Base-by-base conservation (phyloP, 2,797 vertebrate species). In the Hydrocynus forskahlii region DNA sequence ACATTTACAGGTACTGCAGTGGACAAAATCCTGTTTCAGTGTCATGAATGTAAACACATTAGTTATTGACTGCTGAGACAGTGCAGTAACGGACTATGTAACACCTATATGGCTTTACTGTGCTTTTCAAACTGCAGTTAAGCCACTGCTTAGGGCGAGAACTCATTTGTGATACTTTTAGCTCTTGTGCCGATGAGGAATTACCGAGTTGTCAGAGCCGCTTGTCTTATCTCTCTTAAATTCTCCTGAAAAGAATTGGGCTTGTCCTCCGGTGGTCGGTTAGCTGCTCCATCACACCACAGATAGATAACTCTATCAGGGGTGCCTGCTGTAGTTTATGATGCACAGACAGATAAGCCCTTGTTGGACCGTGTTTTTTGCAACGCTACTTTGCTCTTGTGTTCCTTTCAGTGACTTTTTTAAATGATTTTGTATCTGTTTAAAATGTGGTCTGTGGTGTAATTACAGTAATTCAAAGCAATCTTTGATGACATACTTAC, bases 261-360 rank as follows among this genome's bases (percentile, higher is more conserved):
- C 75, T 73, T 48, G 66, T 76, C 45, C 77, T 38, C 40, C 57
- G 35, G 38, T 72, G 29, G 23, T 25, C 6, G 9, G 54, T 57
- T 71, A 75, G 62, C 55, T 75, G 55, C 62, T 78, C 63, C n/a
- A 79, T 81, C 66, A 81, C 71, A 78, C 62, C 35, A 63, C 38
- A 81, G 50, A 48, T 50, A 75, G 13, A 79, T 59, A 17, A 74
- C 73, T 79, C 71, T 29, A 78, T 75, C 60, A 60, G 7, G 9
- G 66, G 43, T 63, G 48, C 55, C 5, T 54, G 13, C 3, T 17
- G 57, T 54, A 54, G 68, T 75, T 79, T 52, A 79, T 71, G 69
- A 25, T 85, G 69, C 38, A 38, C 10, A 71, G 45, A 12, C 55
- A 10, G 29, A 79, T 72, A 21, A 64, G 19, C 10, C 29, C 5